A percentile compares a stretch with the other conserved stretches of the same genome.
Conservation (phyloP, 2,888 invertebrate genomes). For the Chrysolina haemoptera region DNA sequence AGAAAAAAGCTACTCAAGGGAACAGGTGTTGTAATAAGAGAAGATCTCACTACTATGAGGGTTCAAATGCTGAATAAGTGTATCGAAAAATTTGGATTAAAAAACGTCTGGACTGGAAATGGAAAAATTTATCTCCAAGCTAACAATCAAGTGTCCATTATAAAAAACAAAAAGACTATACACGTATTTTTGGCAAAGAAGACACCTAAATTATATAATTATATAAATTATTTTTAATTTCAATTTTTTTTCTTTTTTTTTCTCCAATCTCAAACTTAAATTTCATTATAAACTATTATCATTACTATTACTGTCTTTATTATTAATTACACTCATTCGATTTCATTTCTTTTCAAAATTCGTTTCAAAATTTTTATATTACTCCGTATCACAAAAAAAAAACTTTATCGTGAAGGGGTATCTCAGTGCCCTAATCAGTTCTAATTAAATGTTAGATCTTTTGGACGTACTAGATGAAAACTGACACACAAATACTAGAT, state of each 20-base stretch:
- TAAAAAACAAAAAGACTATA: conserved; percentile 23
- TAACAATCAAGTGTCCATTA: conserved; percentile 25
- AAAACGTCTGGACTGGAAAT: conserved; percentile 34
- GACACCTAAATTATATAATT: conserved; percentile 13
- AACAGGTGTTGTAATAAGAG: conserved; percentile 27
- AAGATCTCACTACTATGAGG: conserved; percentile 27
- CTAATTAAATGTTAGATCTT: conserved; percentile 23
- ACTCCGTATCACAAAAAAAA: conserved; percentile 2
- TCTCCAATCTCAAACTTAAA: not conserved
- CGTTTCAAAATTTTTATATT: not conserved
- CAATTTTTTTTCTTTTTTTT: not conserved
- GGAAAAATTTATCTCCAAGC: conserved; percentile 30
- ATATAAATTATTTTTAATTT: too few species aligned
- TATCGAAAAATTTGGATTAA: conserved; percentile 25
- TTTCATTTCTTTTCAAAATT: not conserved
- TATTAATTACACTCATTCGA: too few species aligned
- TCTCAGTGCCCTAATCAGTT: conserved; percentile 15
- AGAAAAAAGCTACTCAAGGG: conserved; percentile 28
- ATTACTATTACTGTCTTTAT: too few species aligned
- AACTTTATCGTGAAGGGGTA: conserved; percentile 18
- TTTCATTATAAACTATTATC: not conserved
- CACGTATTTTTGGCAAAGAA: conserved; percentile 20
- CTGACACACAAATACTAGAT: conserved; percentile 17
- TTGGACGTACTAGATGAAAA: conserved; percentile 27
- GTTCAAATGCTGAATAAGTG: conserved; percentile 25